Evolutionary conservation across 1,140 invertebrate genomes (phyloP).

Genomic region (Drosophila oshimai): DNA sequence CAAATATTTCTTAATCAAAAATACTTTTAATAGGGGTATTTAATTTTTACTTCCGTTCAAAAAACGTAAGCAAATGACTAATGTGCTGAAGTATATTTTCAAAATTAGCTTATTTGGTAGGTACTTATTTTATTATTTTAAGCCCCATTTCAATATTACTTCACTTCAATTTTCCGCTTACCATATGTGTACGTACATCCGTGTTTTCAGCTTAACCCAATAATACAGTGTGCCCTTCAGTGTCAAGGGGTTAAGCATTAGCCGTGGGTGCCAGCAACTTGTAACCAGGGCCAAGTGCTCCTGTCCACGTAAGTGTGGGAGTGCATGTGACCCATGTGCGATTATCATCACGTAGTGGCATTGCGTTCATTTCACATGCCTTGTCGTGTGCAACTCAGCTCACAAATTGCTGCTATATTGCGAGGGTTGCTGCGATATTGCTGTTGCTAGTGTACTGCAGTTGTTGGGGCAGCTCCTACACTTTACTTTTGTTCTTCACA

Average conservation of each 20-base stretch:
- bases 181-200: slow-evolving; percentile 32
- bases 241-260: slow-evolving; percentile 36
- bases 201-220: slow-evolving; percentile 35
- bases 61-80: no score
- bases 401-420: slow-evolving; percentile 28
- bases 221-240: slow-evolving; percentile 25
- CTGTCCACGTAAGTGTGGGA: background rate
- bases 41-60: no score
- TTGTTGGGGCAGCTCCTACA: background rate
- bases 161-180: background rate
- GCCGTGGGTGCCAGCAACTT: slow-evolving; percentile 36
- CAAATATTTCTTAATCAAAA: no score
- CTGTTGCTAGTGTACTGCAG: background rate
- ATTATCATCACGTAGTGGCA: slow-evolving; percentile 61
- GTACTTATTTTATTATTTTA: no score
- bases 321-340: slow-evolving; percentile 40
- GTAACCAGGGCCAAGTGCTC: slow-evolving; percentile 25
- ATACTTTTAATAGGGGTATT: no score
- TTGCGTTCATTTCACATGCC: slow-evolving; percentile 51
- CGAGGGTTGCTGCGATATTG: background rate
- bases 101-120: no score
- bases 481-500: slow-evolving; percentile 14
- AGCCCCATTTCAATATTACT: background rate
- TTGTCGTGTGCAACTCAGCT: slow-evolving; percentile 32
- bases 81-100: no score